Evolutionary conservation across 1,140 invertebrate species (phyloP).

Genomic region (Nylanderia fulva): DNA sequence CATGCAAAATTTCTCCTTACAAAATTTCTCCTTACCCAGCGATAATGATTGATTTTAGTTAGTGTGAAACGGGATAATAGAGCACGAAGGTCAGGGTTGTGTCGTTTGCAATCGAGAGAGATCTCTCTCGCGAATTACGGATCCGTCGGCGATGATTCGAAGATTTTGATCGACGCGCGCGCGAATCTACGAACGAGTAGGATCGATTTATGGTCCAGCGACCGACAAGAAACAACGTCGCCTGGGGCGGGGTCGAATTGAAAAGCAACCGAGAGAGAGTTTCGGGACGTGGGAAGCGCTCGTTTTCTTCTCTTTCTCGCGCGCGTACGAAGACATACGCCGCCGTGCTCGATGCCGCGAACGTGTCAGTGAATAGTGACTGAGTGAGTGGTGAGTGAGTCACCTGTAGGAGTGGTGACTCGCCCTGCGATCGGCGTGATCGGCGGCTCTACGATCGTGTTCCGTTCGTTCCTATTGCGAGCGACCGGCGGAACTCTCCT

Average conservation of each 20-base stretch:
- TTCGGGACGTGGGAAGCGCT: slow-evolving; percentile 77
- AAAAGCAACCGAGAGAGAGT: slow-evolving; percentile 71
- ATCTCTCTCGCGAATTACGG: slow-evolving; percentile 43
- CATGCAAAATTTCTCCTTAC: slow-evolving; percentile 37
- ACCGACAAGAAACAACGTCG: slow-evolving; percentile 65
- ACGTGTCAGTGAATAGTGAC: slow-evolving; percentile 56
- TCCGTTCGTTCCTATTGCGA: slow-evolving; percentile 62
- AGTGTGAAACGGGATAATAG: slow-evolving; percentile 36
- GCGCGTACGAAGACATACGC: slow-evolving; percentile 3
- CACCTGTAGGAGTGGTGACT: slow-evolving; percentile 73
- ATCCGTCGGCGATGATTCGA: slow-evolving; percentile 23
- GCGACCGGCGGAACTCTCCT: slow-evolving; percentile 40
- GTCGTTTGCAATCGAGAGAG: slow-evolving; percentile 39
- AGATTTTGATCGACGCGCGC: slow-evolving; percentile 52
- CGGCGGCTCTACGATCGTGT: slow-evolving; percentile 70
- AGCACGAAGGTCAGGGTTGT: slow-evolving; percentile 54
- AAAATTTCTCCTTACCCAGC: slow-evolving; percentile 45
- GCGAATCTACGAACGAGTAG: slow-evolving; percentile 49
- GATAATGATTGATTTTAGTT: slow-evolving; percentile 49
- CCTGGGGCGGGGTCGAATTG: slow-evolving; percentile 75
- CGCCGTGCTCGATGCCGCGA: neutral
- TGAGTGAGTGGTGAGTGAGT: slow-evolving; percentile 74
- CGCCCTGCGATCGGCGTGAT: slow-evolving; percentile 71
- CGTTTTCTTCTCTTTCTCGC: slow-evolving; percentile 48
- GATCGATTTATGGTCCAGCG: slow-evolving; percentile 70